Conservation (phyloP, 1,140 invertebrate genomes). For the Drosophila takahashii region DNA sequence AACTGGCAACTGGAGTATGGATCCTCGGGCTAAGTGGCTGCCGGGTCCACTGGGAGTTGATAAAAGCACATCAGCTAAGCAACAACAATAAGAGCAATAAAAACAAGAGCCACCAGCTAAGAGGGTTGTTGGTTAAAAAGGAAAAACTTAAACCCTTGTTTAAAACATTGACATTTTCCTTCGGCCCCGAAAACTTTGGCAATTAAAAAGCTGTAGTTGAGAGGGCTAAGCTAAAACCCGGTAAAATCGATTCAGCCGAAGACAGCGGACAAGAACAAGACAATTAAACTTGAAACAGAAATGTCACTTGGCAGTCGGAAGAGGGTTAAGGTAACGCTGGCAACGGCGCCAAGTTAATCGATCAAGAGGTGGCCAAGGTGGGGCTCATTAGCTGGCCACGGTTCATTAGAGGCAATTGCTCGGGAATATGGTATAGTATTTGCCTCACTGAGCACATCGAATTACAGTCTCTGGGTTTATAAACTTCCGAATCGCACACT, state of each 20-base stretch:
- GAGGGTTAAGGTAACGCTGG: constrained; percentile 66
- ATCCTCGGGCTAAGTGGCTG: constrained; percentile 67
- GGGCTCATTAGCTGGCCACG: constrained; percentile 50
- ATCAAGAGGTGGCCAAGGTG: constrained; percentile 51
- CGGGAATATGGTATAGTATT: constrained; percentile 29
- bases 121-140: constrained; percentile 16
- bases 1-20: constrained; percentile 11
- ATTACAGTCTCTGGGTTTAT: not conserved
- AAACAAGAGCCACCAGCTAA: constrained; percentile 9
- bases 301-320: constrained; percentile 55
- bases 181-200: constrained; percentile 41
- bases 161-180: constrained; percentile 14
- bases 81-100: constrained; percentile 25
- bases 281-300: constrained; percentile 80
- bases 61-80: constrained; percentile 54
- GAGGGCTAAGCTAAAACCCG: constrained; percentile 18
- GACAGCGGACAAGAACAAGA: constrained; percentile 57
- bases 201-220: constrained; percentile 54
- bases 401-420: constrained; percentile 54
- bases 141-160: constrained; percentile 25
- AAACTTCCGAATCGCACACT: not conserved
- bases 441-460: constrained; percentile 13
- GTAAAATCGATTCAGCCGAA: constrained; percentile 66
- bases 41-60: constrained; percentile 63
- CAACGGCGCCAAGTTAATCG: constrained; percentile 57